These are phyloP conservation scores for Macquaria australasica DNA, from an alignment of 2,113 vertebrate genomes.

Conservation along the genomic window DNA sequence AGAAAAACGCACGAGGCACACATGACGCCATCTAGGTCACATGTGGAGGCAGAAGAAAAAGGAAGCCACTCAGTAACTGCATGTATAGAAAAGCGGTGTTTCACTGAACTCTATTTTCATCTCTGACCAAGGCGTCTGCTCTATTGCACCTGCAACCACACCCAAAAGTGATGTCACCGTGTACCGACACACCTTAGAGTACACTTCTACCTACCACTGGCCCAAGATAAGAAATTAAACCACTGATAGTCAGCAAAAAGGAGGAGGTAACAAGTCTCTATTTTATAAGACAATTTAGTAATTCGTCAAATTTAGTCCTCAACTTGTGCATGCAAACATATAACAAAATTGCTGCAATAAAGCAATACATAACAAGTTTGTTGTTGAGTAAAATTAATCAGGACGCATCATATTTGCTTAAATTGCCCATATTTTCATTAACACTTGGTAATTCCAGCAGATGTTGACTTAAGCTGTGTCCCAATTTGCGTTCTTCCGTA, in stretches of 20 bases:
- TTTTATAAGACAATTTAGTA: neutral
- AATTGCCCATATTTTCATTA: neutral
- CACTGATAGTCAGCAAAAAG: neutral
- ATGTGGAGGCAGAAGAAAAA: slow-evolving; percentile 39
- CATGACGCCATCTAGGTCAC: slow-evolving; percentile 62
- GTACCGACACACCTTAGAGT: neutral
- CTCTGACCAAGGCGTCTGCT: neutral
- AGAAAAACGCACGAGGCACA: slow-evolving; percentile 39
- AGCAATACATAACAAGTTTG: neutral
- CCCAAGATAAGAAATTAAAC: neutral
- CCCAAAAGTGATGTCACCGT: neutral
- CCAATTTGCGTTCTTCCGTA: too few relatives aligned
- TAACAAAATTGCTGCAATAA: neutral
- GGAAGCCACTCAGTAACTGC: slow-evolving; percentile 25
- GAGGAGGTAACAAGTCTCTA: too few relatives aligned
- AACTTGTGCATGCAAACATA: neutral
- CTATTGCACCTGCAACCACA: neutral
- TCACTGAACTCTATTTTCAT: neutral
- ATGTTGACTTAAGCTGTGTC: neutral
- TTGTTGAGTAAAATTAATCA: neutral
- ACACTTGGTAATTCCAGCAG: neutral
- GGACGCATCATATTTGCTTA: neutral
- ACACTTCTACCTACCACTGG: neutral
- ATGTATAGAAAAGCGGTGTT: slow-evolving; percentile 5
- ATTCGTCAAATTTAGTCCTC: neutral